Evolutionary conservation across 2,888 invertebrate species (phyloP).

Genomic region (Willowsia nigromaculata): DNA sequence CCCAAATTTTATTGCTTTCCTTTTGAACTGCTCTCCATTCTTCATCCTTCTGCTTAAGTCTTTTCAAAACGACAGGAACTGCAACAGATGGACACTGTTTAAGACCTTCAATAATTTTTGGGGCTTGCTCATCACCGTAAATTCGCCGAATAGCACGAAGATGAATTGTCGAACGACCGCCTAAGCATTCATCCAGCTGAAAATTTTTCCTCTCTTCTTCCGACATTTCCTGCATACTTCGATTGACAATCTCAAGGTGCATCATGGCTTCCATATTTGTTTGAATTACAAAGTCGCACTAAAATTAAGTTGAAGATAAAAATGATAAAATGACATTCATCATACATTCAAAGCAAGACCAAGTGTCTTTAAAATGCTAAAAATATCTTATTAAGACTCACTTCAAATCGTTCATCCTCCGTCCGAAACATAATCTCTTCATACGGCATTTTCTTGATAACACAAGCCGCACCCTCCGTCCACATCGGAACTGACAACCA

Average conservation of each 20-base stretch:
- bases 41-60: conserved; percentile 96
- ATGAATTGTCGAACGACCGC: conserved; percentile 95
- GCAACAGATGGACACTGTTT: conserved; percentile 96
- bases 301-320: conserved; percentile 77
- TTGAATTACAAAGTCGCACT: conserved; percentile 95
- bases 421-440: conserved; percentile 98
- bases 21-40: conserved; percentile 99
- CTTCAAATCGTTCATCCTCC: conserved; percentile 96
- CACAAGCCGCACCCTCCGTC: conserved; percentile 99
- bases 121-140: conserved; percentile 87
- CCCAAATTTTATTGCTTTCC: conserved; percentile 98
- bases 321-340: conserved; percentile 82
- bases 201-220: conserved; percentile 92
- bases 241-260: conserved; percentile 93
- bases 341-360: too few species aligned
- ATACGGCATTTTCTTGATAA: conserved; percentile 97
- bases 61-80: conserved; percentile 93
- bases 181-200: conserved; percentile 94
- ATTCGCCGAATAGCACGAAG: conserved; percentile 93
- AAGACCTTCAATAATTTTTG: conserved; percentile 94
- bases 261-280: conserved; percentile 96
- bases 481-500: conserved; percentile 99
- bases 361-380: too few species aligned
- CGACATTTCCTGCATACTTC: conserved; percentile 92
- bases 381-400: background rate